Evolutionary conservation across 2,797 vertebrate genomes (phyloP).

Genomic region (Vultur gryphus): DNA sequence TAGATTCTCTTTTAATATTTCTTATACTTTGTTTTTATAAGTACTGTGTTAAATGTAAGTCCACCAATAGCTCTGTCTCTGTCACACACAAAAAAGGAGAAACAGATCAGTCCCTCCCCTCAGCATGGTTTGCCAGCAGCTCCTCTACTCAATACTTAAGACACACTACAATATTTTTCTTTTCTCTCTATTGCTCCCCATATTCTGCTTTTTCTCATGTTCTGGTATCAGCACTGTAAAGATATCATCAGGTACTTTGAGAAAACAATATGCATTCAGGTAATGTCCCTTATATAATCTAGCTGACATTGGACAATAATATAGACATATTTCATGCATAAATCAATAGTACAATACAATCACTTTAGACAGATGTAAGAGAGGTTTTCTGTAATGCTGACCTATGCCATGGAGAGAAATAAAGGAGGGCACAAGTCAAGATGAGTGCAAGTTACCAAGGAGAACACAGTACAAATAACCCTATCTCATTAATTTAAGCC

Average conservation of each 20-base stretch:
- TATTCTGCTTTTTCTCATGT: neutral
- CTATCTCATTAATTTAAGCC: neutral
- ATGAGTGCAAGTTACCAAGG: neutral
- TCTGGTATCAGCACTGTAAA: neutral
- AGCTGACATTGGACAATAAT: neutral
- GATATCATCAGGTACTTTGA: neutral
- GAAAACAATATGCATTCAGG: neutral
- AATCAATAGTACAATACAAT: neutral
- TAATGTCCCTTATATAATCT: neutral
- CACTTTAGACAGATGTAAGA: neutral
- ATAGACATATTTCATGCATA: neutral
- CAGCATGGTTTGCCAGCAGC: neutral
- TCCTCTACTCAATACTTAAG: neutral
- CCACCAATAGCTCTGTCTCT: neutral
- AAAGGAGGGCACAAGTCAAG: neutral
- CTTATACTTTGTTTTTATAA: neutral
- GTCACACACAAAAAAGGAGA: neutral
- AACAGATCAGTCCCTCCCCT: neutral
- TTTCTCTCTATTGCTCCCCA: neutral
- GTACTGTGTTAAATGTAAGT: neutral
- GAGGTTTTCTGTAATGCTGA: neutral
- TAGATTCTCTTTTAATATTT: neutral
- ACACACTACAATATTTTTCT: neutral
- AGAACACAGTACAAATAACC: neutral
- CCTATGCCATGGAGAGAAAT: neutral